Evolutionary conservation across 2,888 invertebrate species (phyloP).

Genomic region (Cacoxenus indagator): DNA sequence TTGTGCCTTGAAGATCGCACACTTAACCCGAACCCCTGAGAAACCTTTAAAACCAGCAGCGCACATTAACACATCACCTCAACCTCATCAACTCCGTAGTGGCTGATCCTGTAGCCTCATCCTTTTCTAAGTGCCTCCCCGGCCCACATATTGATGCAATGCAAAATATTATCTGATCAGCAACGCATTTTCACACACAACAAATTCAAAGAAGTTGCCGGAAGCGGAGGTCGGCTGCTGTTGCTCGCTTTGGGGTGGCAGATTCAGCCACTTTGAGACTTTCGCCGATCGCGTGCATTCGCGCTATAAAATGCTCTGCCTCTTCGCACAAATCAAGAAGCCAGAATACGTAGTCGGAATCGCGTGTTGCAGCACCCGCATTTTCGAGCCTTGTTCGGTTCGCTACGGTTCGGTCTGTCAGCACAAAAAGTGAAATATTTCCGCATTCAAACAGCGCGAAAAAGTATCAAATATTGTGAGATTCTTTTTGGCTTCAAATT

Average conservation of each 20-base stretch:
- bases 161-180: constrained; percentile 53
- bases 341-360: constrained; percentile 11
- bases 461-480: constrained; percentile 57
- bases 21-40: constrained; percentile 21
- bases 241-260: background rate
- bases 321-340: too few species aligned
- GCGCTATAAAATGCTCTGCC: constrained; percentile 29
- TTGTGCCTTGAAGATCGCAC: background rate
- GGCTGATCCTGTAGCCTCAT: background rate
- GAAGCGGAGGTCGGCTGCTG: background rate
- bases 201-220: background rate
- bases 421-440: constrained; percentile 26
- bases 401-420: constrained; percentile 16
- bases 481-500: constrained; percentile 37
- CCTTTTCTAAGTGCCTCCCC: background rate
- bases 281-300: constrained; percentile 55
- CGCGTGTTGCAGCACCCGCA: constrained; percentile 50
- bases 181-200: background rate
- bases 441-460: constrained; percentile 48
- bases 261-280: constrained; percentile 12
- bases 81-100: background rate
- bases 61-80: background rate
- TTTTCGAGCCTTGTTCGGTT: constrained; percentile 38
- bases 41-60: too few species aligned
- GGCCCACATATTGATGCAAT: constrained; percentile 51